Conservation (phyloP, 2,797 vertebrate genomes). For the Myotis myotis region DNA sequence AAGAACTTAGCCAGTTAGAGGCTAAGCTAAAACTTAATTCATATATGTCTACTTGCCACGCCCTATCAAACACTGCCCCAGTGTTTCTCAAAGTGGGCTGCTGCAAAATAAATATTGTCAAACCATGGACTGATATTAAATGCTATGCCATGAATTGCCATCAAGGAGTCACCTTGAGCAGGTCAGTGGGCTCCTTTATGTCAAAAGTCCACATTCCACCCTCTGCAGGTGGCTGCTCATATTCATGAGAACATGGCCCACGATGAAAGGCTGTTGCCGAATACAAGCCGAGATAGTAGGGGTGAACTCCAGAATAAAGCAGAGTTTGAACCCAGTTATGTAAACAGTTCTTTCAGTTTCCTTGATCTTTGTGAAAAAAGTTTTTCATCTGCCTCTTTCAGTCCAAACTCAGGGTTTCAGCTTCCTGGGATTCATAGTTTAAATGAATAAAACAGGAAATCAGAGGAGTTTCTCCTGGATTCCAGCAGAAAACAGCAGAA, state of each 20-base stretch:
- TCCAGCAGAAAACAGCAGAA: not conserved
- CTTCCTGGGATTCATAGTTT: conserved; percentile 32
- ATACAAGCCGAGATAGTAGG: not conserved
- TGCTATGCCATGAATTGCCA: not conserved
- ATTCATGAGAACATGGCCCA: not conserved
- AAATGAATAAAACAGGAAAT: conserved; percentile 44
- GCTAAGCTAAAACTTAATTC: not conserved
- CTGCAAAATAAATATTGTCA: not conserved
- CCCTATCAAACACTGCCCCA: not conserved
- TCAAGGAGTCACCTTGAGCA: not conserved
- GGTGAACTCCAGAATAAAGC: not conserved
- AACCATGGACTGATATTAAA: not conserved
- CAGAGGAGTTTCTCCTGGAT: not conserved
- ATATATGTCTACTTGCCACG: not conserved
- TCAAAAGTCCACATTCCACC: not conserved
- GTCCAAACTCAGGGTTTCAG: conserved; percentile 50
- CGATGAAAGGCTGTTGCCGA: not conserved
- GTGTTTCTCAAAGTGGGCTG: not conserved
- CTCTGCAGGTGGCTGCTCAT: not conserved
- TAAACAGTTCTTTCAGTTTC: conserved; percentile 60
- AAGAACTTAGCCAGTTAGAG: not conserved
- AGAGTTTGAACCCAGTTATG: conserved; percentile 41
- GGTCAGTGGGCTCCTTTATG: not conserved
- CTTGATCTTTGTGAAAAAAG: conserved; percentile 49
- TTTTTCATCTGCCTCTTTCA: conserved; percentile 12